phyloP scores from a whole-genome alignment of 2,113 vertebrate species.

The Chiloscyllium plagiosum region DNA sequence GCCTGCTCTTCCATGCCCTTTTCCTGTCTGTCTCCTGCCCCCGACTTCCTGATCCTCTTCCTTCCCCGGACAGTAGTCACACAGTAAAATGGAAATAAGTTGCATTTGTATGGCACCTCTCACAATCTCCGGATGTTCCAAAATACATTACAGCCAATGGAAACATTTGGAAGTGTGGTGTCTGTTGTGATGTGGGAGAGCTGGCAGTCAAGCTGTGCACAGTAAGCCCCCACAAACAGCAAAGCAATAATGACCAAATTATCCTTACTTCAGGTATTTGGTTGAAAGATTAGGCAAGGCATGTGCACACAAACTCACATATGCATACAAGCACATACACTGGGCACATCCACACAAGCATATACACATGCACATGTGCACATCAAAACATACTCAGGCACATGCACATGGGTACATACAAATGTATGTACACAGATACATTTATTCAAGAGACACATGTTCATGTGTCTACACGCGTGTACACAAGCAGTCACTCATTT shows the following conservation, averaged over 20 bases:
- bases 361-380: too few species aligned
- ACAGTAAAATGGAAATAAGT: neutral
- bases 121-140: neutral
- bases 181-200: neutral
- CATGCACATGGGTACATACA: too few species aligned
- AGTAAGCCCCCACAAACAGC: neutral
- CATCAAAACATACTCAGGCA: too few species aligned
- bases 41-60: neutral
- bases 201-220: neutral
- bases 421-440: too few species aligned
- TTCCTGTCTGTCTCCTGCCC: neutral
- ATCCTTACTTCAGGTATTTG: neutral
- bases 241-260: neutral
- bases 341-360: too few species aligned
- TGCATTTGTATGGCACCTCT: neutral
- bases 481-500: too few species aligned
- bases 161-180: neutral
- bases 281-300: neutral
- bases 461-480: too few species aligned
- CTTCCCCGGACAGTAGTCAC: neutral
- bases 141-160: neutral
- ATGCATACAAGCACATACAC: too few species aligned
- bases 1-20: neutral
- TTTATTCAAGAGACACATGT: too few species aligned
- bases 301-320: too few species aligned